Evolutionary conservation across 2,797 vertebrate genomes (phyloP).

Genomic region (Periparus ater): DNA sequence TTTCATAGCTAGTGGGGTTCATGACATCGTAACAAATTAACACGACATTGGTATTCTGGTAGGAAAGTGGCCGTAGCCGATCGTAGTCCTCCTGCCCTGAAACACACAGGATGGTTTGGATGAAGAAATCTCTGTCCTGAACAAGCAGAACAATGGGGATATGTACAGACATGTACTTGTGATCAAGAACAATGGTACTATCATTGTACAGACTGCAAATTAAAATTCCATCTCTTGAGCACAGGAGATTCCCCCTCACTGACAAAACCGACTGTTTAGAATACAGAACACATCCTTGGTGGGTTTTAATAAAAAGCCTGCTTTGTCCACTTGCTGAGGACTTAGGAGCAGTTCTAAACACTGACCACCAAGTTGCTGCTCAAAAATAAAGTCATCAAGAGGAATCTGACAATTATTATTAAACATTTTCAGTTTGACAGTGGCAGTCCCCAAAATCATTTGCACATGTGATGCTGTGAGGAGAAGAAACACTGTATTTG

Average conservation of each 20-base stretch:
- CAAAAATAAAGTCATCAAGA: background rate
- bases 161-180: background rate
- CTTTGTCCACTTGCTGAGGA: background rate
- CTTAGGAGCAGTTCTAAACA: background rate
- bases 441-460: background rate
- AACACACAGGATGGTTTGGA: background rate
- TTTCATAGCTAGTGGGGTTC: conserved; percentile 93
- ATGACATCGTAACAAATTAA: conserved; percentile 96
- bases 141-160: background rate
- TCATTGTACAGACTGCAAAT: background rate
- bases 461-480: background rate
- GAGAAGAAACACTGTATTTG: background rate
- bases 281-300: background rate
- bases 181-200: background rate
- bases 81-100: conserved; percentile 98
- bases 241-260: background rate
- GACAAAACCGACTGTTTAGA: background rate
- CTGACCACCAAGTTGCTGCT: background rate
- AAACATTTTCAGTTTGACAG: background rate
- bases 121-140: background rate
- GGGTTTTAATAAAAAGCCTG: background rate
- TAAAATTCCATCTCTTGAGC: background rate
- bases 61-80: conserved; percentile 91
- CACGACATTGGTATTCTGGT: conserved; percentile 89
- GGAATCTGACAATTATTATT: background rate